Percentiles rank a stretch among this genome's conserved stretches.
Conservation (phyloP, 1,140 invertebrate genomes). For the Diabrotica virgifera region DNA sequence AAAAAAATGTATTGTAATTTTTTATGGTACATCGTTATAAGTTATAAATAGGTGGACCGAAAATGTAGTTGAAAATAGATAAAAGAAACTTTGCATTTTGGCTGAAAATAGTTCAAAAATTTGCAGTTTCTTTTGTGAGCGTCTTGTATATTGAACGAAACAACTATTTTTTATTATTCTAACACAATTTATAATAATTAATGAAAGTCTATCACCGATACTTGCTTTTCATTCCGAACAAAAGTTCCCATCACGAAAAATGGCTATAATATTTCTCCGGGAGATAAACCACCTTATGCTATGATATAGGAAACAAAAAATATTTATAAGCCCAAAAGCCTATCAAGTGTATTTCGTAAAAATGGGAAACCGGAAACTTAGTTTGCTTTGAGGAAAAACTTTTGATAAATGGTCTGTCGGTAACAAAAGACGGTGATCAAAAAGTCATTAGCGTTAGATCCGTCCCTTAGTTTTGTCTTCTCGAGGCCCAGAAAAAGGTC, state of each 20-base stretch:
- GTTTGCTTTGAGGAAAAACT: conserved; percentile 24
- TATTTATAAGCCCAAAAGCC: conserved; percentile 9
- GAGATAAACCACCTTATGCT: neutral
- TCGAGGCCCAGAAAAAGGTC: conserved; percentile 6
- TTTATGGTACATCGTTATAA: too few species aligned
- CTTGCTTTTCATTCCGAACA: too few species aligned
- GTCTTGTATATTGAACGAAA: too few species aligned
- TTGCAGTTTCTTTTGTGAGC: too few species aligned
- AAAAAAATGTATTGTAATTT: too few species aligned
- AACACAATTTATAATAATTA: too few species aligned
- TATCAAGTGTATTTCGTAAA: conserved; percentile 17
- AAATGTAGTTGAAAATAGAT: too few species aligned
- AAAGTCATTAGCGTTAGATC: conserved; percentile 29
- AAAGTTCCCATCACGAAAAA: neutral
- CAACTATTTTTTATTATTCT: too few species aligned
- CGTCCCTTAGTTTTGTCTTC: conserved; percentile 18
- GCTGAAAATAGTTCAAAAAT: too few species aligned
- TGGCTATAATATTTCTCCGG: neutral
- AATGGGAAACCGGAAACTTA: conserved; percentile 5
- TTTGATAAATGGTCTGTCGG: conserved; percentile 28
- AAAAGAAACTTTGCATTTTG: too few species aligned
- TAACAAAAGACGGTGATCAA: conserved; percentile 32
- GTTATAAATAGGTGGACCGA: too few species aligned
- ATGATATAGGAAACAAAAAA: conserved; percentile 6
- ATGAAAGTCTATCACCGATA: too few species aligned